Base-by-base conservation (phyloP, 1,140 invertebrate genomes). In the Drosophila willistoni region DNA sequence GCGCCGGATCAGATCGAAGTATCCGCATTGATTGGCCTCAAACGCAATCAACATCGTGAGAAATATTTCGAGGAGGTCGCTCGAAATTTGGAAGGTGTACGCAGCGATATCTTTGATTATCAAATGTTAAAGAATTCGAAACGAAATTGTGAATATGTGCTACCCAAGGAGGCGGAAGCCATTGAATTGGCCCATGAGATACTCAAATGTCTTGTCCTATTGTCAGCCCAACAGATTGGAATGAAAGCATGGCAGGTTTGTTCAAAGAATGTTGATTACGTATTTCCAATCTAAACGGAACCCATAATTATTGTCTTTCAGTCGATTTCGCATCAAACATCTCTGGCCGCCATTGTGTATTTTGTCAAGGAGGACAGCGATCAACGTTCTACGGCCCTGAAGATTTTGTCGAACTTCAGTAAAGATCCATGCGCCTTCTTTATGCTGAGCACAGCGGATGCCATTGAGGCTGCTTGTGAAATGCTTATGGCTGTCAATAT, bases 1-100 rank as follows among this genome's bases (percentile, higher is more conserved):
- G 22, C 65, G 0, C 79, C 64, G 14, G 79, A 90, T 42, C 70
- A 51, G 17, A 9, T 80, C 5, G 81, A 90, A 19, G 71, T 84
- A 12, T 76, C 76, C 7, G 64, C 75, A 4, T 25, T 86, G 5
- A 71, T 86, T 17, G 91, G 91, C 4, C 68, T 91, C 0, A 92
- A 92, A 19, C 68, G 81, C 0, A 90, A 90, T 60, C 91, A 92
- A 54, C 91, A 91, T 66, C 83, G 91, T 2, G 91, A 92, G 66
- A 91, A 92, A 22, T 92, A 92, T 41, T 92, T 92, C n/a, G 84
- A 92, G 64, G 91, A 92, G 34, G 91, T 92, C 13, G 91, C 91
- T 3, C 81, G 91, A 0, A 92, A 91, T 63, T 62, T 92, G 60
- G 91, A 92, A 69, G 90, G 89, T 2, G 86, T 90, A 9, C 78